Evolutionary conservation across 1,140 invertebrate genomes (phyloP).

Genomic region (Psix sp.): DNA sequence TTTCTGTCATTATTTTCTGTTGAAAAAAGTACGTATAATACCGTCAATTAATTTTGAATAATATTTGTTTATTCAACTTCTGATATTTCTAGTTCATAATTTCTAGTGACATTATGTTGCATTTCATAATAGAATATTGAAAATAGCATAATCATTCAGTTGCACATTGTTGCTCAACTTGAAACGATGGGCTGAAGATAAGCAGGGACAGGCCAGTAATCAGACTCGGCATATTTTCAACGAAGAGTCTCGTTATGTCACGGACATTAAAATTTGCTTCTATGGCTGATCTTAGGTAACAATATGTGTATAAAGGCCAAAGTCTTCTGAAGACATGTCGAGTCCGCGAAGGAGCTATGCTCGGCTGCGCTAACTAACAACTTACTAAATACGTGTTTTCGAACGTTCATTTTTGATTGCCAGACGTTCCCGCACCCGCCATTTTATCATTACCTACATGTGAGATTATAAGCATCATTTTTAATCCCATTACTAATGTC

Average conservation of each 20-base stretch:
- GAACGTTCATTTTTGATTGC: conserved; percentile 24
- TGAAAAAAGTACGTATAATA: too few relatives aligned
- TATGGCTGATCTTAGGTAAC: conserved; percentile 35
- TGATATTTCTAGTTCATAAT: too few relatives aligned
- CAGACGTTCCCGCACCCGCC: conserved; percentile 29
- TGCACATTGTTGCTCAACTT: background rate
- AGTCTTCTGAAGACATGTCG: conserved; percentile 41
- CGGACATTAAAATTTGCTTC: conserved; percentile 22
- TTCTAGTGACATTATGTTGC: background rate
- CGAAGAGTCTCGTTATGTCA: conserved; percentile 43
- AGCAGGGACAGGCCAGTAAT: conserved; percentile 10
- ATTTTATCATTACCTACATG: conserved; percentile 43
- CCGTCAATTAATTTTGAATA: too few relatives aligned
- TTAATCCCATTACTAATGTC: conserved; percentile 50
- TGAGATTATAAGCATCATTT: conserved; percentile 37
- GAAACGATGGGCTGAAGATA: conserved; percentile 7
- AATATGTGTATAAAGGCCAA: conserved; percentile 48
- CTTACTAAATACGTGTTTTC: conserved; percentile 31
- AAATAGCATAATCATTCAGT: too few relatives aligned
- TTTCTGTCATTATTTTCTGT: too few relatives aligned
- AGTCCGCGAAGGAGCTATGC: conserved; percentile 48
- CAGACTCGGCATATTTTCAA: conserved; percentile 20
- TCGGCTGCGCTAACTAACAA: conserved; percentile 36
- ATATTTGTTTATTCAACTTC: too few relatives aligned
- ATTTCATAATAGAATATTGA: background rate